Conservation (phyloP, 2,888 invertebrate species). For the Tridacna crocea region DNA sequence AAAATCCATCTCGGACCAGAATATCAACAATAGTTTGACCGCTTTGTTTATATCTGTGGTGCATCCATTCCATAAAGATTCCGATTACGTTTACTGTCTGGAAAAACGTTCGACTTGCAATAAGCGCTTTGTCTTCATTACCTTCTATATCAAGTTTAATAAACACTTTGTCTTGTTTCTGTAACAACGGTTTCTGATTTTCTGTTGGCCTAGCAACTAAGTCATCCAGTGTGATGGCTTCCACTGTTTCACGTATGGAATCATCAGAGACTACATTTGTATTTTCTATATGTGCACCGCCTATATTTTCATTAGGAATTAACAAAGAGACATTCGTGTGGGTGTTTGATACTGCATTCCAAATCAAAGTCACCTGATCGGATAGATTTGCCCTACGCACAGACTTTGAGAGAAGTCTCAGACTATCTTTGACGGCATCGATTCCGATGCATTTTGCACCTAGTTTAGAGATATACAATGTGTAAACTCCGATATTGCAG, state of each 20-base stretch:
- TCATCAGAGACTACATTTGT: slow-evolving; percentile 6
- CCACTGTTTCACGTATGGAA: slow-evolving; percentile 23
- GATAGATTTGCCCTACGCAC: slow-evolving; percentile 42
- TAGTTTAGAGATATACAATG: slow-evolving; percentile 63
- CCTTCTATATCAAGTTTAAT: slow-evolving; percentile 79
- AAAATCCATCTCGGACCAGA: slow-evolving; percentile 65
- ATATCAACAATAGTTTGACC: slow-evolving; percentile 63
- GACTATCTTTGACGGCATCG: slow-evolving; percentile 58
- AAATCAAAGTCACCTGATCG: slow-evolving; percentile 62
- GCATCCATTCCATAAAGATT: slow-evolving; percentile 76
- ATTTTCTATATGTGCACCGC: slow-evolving; percentile 67
- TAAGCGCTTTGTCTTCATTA: slow-evolving; percentile 67
- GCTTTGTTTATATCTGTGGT: slow-evolving; percentile 60
- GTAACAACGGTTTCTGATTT: not conserved
- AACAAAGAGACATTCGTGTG: slow-evolving; percentile 55
- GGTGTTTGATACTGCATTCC: slow-evolving; percentile 70
- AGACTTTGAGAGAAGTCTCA: slow-evolving; percentile 61
- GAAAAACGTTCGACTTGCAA: slow-evolving; percentile 49
- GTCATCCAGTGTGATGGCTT: slow-evolving; percentile 70
- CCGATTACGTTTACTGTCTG: slow-evolving; percentile 67
- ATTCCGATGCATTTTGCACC: slow-evolving; percentile 65
- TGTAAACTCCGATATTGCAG: slow-evolving; percentile 70
- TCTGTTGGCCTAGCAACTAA: slow-evolving; percentile 25
- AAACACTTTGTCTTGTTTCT: slow-evolving; percentile 59
- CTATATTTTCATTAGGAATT: slow-evolving; percentile 64